These are phyloP conservation scores for Nasonovia ribisnigri DNA, from an alignment of 2,888 invertebrate species.

Conservation along the genomic window DNA sequence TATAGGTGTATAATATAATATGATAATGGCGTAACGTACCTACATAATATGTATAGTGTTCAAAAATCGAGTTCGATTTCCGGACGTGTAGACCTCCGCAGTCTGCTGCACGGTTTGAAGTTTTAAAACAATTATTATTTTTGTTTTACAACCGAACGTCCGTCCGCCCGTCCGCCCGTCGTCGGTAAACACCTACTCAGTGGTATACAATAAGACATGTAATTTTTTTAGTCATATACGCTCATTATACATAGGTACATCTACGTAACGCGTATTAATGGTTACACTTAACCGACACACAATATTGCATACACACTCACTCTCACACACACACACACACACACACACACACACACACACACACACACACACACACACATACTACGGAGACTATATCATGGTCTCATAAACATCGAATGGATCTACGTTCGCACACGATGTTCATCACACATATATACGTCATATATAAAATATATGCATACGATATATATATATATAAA, in stretches of 20 bases:
- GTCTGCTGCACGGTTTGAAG: neutral
- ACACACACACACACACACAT: neutral
- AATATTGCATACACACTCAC: neutral
- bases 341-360: neutral
- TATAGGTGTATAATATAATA: neutral
- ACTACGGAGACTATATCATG: slow-evolving; percentile 1
- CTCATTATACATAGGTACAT: neutral
- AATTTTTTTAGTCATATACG: neutral
- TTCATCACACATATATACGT: neutral
- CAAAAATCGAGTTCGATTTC: neutral
- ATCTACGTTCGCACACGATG: slow-evolving; percentile 39
- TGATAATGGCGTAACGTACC: neutral
- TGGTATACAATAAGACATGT: neutral
- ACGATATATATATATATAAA: neutral
- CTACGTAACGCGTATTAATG: slow-evolving; percentile 27
- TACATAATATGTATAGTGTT: neutral
- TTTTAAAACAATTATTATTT: slow-evolving; percentile 30
- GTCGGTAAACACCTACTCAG: slow-evolving; percentile 14
- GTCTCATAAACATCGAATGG: slow-evolving; percentile 53
- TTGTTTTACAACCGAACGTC: slow-evolving; percentile 21
- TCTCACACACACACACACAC: neutral
- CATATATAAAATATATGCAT: neutral
- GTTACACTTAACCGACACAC: slow-evolving; percentile 23
- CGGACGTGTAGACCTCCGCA: neutral
- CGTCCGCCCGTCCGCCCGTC: neutral